Evolutionary conservation across 2,113 vertebrate species (phyloP), one percentile per base, ranked within the genome.

Genomic region (Chamaetylas fuelleborni): DNA sequence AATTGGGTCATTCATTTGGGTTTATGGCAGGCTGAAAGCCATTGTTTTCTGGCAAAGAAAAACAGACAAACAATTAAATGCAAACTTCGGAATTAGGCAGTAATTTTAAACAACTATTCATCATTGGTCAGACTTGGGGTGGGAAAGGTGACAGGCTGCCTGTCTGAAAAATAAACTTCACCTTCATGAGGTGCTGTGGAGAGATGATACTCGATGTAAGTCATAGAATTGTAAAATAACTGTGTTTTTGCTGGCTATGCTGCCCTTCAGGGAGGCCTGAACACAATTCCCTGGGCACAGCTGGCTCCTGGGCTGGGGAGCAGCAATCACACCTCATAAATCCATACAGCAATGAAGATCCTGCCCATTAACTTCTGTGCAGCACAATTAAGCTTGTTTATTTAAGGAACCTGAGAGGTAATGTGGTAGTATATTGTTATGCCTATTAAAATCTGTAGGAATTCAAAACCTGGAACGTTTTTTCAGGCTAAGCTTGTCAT

Each of bases 51-150:
- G 78, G 87, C 90, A 86, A 95, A 88, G 70, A 77, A 90, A 92
- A 76, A 19, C 54, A 88, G 66, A 90, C 86, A 73, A 95, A 96
- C 91, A 90, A 95, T 91, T 95, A 76, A 96, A 77, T 45, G 48
- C 42, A 38, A 95, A 94, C 16, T 88, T 87, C 16, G 69, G 36
- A 89, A 69, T 67, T 48, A 36, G 1, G 0, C 50, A 66, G 54
- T 61, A 45, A 62, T 73, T 85, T 79, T 42, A 73, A 80, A 18
- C 31, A 53, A 17, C 12, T 40, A 36, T 78, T 91, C 42, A 67
- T 76, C 25, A 14, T 14, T 6, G 10, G 40, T 71, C 40, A 69
- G 57, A 22, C 86, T 64, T 87, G 31, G 62, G 26, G 28, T 22
- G 61, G 58, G 53, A 81, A 90, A 85, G 15, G 50, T 57, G 61